Conservation (phyloP, 1,140 invertebrate genomes). For the Gonatopus flavifemur region DNA sequence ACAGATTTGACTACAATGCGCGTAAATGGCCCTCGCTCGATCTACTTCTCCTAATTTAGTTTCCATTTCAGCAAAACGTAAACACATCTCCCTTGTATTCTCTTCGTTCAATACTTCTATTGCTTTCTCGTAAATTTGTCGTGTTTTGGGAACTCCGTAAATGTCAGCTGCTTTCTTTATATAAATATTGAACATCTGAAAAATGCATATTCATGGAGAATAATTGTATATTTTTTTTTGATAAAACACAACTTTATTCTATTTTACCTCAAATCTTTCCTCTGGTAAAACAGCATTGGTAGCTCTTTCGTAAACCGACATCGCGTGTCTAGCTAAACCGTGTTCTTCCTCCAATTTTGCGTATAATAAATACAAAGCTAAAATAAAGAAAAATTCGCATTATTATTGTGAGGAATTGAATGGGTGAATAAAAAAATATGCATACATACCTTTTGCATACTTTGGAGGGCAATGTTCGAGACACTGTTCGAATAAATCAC, state of each 20-base stretch:
- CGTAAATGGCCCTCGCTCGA: conserved; percentile 93
- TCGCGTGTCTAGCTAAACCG: conserved; percentile 94
- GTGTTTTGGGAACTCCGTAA: conserved; percentile 94
- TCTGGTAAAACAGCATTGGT: conserved; percentile 87
- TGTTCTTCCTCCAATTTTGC: conserved; percentile 98
- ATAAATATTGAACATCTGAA: conserved; percentile 96
- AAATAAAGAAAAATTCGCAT: conserved; percentile 29
- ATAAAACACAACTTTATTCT: background rate
- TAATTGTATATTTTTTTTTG: conserved; percentile 8
- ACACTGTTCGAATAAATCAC: conserved; percentile 99
- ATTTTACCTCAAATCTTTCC: conserved; percentile 84
- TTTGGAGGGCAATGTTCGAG: conserved; percentile 93
- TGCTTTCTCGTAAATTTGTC: conserved; percentile 97
- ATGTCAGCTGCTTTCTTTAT: conserved; percentile 97
- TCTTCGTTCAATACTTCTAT: conserved; percentile 92
- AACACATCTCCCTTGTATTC: conserved; percentile 93
- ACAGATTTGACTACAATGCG: conserved; percentile 98
- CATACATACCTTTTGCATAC: conserved; percentile 79
- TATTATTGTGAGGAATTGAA: no score
- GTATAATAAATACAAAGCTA: conserved; percentile 91
- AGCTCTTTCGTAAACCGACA: conserved; percentile 96
- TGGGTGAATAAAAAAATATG: background rate
- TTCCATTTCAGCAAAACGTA: conserved; percentile 97
- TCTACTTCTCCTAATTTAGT: conserved; percentile 98
- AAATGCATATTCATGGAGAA: conserved; percentile 19